Evolutionary conservation across 2,888 invertebrate genomes (phyloP).

Genomic region (Selenia dentaria): DNA sequence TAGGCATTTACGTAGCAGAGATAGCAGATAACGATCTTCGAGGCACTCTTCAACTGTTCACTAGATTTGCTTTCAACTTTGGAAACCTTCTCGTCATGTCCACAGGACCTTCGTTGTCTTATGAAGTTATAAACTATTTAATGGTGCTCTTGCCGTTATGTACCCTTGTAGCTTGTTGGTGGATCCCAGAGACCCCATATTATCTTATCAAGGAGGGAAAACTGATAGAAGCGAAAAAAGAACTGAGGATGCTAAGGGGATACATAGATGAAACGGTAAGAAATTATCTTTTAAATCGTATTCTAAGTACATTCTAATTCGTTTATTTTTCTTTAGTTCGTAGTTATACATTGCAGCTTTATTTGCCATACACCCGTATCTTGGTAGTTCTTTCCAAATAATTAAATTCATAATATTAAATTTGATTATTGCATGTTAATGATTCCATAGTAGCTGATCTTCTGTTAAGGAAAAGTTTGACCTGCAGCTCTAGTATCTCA

Average conservation of each 20-base stretch:
- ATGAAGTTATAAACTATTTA: conserved; percentile 63
- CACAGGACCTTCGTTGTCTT: conserved; percentile 67
- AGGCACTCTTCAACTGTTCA: conserved; percentile 59
- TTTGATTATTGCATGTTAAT: too few relatives aligned
- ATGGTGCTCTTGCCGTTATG: conserved; percentile 69
- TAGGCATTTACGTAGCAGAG: conserved; percentile 74
- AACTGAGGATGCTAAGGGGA: conserved; percentile 63
- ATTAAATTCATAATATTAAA: too few relatives aligned
- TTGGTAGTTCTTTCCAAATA: too few relatives aligned
- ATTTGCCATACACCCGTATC: too few relatives aligned
- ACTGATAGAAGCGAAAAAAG: conserved; percentile 67
- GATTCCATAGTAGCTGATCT: too few relatives aligned
- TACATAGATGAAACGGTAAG: conserved; percentile 42
- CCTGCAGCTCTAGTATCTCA: too few relatives aligned
- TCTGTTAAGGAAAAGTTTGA: too few relatives aligned
- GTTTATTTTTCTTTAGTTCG: too few relatives aligned
- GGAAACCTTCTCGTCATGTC: conserved; percentile 68
- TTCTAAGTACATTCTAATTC: too few relatives aligned
- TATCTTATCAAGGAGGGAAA: conserved; percentile 79
- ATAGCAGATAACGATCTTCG: conserved; percentile 75
- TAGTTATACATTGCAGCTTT: too few relatives aligned
- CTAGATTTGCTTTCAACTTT: conserved; percentile 64
- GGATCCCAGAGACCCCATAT: conserved; percentile 86
- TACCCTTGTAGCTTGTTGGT: conserved; percentile 72
- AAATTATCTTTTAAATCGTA: too few relatives aligned